Evolutionary conservation across 2,797 vertebrate genomes (phyloP).

Genomic region (Aplochiton taeniatus): DNA sequence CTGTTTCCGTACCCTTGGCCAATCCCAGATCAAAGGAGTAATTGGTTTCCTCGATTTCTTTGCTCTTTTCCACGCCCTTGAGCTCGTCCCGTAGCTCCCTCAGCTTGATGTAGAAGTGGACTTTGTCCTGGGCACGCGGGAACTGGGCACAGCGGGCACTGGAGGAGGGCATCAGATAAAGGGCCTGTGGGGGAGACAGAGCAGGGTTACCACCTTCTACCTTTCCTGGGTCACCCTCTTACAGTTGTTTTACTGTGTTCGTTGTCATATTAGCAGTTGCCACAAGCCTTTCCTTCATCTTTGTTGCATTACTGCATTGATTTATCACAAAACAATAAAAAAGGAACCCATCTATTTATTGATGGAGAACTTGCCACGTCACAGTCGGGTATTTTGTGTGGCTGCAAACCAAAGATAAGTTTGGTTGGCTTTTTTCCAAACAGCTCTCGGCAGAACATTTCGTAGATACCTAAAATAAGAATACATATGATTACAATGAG

Average conservation of each 20-base stretch:
- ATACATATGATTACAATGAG: constrained; percentile 1
- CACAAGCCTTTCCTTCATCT: no score
- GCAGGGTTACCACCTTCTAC: neutral
- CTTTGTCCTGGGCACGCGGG: constrained; percentile 97
- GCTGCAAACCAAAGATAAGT: constrained; percentile 95
- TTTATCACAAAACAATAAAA: neutral
- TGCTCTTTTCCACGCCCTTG: constrained; percentile 76
- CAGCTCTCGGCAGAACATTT: constrained; percentile 98
- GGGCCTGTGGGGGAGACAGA: constrained; percentile 72
- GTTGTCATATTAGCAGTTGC: no score
- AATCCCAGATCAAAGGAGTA: constrained; percentile 88
- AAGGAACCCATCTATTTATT: neutral
- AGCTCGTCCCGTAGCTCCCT: constrained; percentile 90
- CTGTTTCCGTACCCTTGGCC: constrained; percentile 84
- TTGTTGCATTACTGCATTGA: no score
- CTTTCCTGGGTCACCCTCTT: no score
- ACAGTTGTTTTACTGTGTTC: no score
- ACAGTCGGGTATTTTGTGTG: constrained; percentile 93
- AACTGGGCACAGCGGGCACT: constrained; percentile 98
- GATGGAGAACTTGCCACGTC: constrained; percentile 84
- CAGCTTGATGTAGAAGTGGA: constrained; percentile 98
- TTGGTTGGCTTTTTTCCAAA: constrained; percentile 95
- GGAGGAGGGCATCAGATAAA: constrained; percentile 97
- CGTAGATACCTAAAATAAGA: constrained; percentile 88
- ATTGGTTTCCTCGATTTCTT: constrained; percentile 86